Conservation (phyloP, 37 sponge, comb jelly and placozoan genomes). For the Chondrilla cf. caribensis region DNA sequence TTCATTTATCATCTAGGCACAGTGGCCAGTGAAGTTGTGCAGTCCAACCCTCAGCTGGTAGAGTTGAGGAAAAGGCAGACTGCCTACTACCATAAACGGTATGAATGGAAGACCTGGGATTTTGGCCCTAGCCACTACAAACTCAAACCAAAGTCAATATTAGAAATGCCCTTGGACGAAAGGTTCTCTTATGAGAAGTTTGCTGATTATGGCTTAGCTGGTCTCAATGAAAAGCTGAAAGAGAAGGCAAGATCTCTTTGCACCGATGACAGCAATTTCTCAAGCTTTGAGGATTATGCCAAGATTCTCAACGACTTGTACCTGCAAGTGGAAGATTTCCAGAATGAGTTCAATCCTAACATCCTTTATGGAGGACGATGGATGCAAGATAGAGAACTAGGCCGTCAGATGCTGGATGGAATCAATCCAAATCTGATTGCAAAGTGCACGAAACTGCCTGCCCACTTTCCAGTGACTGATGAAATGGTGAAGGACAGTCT, state of each 20-base stretch:
- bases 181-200: slow-evolving; percentile 39
- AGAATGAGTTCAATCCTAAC: not conserved
- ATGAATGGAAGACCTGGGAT: slow-evolving; percentile 30
- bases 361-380: slow-evolving; percentile 35
- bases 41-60: slow-evolving; percentile 1
- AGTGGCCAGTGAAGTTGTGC: slow-evolving; percentile 28
- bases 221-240: not conserved
- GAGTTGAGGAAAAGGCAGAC: slow-evolving; percentile 21
- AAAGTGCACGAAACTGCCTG: slow-evolving; percentile 35
- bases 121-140: slow-evolving; percentile 2
- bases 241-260: too few species aligned
- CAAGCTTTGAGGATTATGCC: too few species aligned
- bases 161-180: slow-evolving; percentile 36
- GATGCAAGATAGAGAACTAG: slow-evolving; percentile 67
- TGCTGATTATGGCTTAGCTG: slow-evolving; percentile 16
- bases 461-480: slow-evolving; percentile 59
- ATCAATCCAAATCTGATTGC: slow-evolving; percentile 52
- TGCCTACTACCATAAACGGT: not conserved
- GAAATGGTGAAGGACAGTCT: slow-evolving; percentile 49
- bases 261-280: too few species aligned
- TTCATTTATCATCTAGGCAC: too few species aligned
- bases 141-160: not conserved
- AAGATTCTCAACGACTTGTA: too few species aligned
- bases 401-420: slow-evolving; percentile 69
- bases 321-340: not conserved